Conservation (phyloP, 2,797 vertebrate genomes). For the Octomys mimax region DNA sequence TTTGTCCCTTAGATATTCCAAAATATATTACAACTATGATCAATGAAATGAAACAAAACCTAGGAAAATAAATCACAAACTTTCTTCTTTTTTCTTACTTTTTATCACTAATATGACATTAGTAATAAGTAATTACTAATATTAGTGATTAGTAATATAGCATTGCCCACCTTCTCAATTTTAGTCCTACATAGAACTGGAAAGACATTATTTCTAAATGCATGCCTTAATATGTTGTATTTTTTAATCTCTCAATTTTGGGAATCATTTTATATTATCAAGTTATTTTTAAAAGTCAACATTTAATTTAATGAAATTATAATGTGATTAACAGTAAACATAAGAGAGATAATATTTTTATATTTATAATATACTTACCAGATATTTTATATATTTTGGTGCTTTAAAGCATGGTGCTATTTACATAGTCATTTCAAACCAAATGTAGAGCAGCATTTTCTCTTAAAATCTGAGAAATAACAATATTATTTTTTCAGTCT, state of each 20-base stretch:
- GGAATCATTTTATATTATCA: neutral
- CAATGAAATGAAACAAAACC: neutral
- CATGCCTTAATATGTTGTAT: neutral
- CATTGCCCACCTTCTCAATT: neutral
- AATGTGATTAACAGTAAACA: neutral
- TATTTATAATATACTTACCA: neutral
- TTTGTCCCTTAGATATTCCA: neutral
- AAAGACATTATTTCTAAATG: neutral
- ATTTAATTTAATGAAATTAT: neutral
- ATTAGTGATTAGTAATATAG: neutral
- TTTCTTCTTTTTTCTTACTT: neutral
- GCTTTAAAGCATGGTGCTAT: neutral
- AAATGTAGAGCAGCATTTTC: neutral
- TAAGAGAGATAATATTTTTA: neutral
- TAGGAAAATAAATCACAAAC: neutral
- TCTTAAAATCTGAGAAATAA: neutral
- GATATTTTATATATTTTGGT: neutral
- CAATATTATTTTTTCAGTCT: neutral
- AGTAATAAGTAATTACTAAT: no score
- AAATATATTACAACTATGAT: neutral
- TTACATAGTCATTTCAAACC: neutral
- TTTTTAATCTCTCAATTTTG: neutral
- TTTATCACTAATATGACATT: neutral
- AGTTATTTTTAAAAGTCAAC: neutral
- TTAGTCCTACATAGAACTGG: neutral